Base-by-base conservation (phyloP, 2,888 invertebrate species). In the Lycaena phlaeas region DNA sequence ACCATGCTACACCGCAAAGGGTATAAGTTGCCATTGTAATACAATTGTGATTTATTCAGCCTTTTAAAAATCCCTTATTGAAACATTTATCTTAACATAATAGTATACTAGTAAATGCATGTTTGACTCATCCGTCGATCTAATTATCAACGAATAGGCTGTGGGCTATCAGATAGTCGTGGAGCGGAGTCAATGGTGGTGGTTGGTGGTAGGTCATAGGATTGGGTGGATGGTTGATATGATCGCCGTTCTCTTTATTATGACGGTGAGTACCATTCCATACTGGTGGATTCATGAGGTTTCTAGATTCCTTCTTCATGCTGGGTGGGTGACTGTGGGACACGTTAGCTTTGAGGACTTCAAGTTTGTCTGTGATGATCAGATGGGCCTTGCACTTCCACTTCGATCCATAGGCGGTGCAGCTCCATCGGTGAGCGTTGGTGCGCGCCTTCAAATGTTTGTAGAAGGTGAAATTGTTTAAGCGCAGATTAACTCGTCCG, bases 391-490 rank as follows among this genome's bases (percentile, higher is more conserved):
- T 69, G 54, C 79, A 81, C 38, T 76, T 78, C 69, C 69, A 69
- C 44, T 76, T 77, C 44, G 74, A 68, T 5, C 74, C 74, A 50
- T 78, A 77, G 1, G 71, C 71, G 1, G 78, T 78, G 54, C 79
- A 81, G 46, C 78, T 78, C 79, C 79, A 81, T 11, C 76, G 73
- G 26, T 72, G 63, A 1, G 78, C 77, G 46, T 77, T 72, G 27
- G 61, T 63, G 26, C 75, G 66, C 0, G 77, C 74, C 43, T 73
- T 77, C 17, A 77, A 52, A 41, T 81, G 79, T 46, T 79, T 78
- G 65, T 78, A 81, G 57, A 76, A 81, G 0, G 73, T 76, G 40
- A 70, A 79, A 44, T 75, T 68, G 51, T 79, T 79, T n/a, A 81
- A 49, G 2, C 78, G 79, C 1, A 79, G 64, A 43, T 76, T 77